Evolutionary conservation across 2,888 invertebrate genomes (phyloP), one percentile per base, ranked within the genome.

Genomic region (Tortricodes alternella): DNA sequence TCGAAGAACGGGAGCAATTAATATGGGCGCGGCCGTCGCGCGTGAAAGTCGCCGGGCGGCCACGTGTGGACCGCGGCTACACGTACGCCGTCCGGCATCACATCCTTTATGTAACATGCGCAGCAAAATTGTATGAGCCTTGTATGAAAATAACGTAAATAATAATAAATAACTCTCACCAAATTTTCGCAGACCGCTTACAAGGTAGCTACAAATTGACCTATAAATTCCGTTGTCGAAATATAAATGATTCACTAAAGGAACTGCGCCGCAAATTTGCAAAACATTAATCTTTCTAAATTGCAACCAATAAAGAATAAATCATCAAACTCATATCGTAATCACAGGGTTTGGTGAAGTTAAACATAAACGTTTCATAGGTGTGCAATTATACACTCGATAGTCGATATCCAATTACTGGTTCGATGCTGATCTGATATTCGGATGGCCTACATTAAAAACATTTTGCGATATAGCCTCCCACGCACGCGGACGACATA

Each of bases 1-100:
- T 64, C 84, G 83, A 86, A 85, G 89, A 89, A 89, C 88, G 87
- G 85, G 89, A 89, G 88, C 90, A 89, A 89, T 90, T 89, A 89
- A 88, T 85, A 86, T 89, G 85, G 89, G 88, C 83, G 89, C 85
- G 89, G 76, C 88, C 74, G 82, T 66, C 81, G 76, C 75, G 80
- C 84, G 89, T 85, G 89, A 89, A 89, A 89, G 89, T 89, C 78
- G 83, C 82, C 75, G 79, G 69, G 67, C 63, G 75, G 75, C 77
- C 79, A 72, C 80, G 78, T 83, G 81, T 76, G 76, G 71, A 73
- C 70, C 67, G 67, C 61, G 52, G 32, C 19, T 9, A 18, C 35
- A 27, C 13, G 19, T 13, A 21, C 29, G 27, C 43, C 38, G 29
- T 9, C 9, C 35, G 41, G n/a, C 21, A 43, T 16, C 46, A 50